Base-by-base conservation (phyloP, 2,888 invertebrate species). In the Magallana nippona region DNA sequence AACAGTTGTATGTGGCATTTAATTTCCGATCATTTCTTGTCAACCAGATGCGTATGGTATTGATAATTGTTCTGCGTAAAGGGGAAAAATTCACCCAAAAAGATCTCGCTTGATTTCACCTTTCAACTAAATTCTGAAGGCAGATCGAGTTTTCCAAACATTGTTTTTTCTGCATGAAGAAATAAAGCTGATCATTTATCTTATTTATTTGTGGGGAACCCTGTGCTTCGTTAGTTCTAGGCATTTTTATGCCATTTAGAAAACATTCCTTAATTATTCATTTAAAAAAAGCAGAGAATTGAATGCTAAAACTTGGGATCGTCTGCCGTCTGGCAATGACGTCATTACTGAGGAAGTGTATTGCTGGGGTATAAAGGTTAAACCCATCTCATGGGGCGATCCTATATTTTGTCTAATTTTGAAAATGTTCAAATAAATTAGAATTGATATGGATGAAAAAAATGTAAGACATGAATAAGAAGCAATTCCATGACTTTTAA, bases 21-120 rank as follows among this genome's bases (percentile, higher is more conserved):
- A 71, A 71, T 71, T 71, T 71, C 71, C 71, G 71, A 27, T 22
- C 27, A 71, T 71, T 71, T 71, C 27, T 71, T 71, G 71, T 71
- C 71, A 27, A 13, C 71, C 71, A 71, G 71, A 71, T 71, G 71
- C 13, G 71, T 27, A 15, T 71, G 32, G 71, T 71, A 71, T 32
- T 71, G 13, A 32, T 71, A 71, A 71, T 71, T 71, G 71, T 32
- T 71, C 27, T 15, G 13, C 71, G 32, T 32, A 32, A 13, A 71
- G 13, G 27, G 15, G 13, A 13, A 13, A 13, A 15, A 15, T 71
- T 71, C 71, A 60, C n/a, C 15, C 32, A 10, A 0, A 71, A 27
- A 8, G 44, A 44, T 44, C 15, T 71, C 71, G 71, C 27, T 71
- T 71, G 71, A 71, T 71, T 71, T 27, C 22, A 71, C 71, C 27